Conservation (phyloP, 2,113 vertebrate species). For the Eulacestoma nigropectus region DNA sequence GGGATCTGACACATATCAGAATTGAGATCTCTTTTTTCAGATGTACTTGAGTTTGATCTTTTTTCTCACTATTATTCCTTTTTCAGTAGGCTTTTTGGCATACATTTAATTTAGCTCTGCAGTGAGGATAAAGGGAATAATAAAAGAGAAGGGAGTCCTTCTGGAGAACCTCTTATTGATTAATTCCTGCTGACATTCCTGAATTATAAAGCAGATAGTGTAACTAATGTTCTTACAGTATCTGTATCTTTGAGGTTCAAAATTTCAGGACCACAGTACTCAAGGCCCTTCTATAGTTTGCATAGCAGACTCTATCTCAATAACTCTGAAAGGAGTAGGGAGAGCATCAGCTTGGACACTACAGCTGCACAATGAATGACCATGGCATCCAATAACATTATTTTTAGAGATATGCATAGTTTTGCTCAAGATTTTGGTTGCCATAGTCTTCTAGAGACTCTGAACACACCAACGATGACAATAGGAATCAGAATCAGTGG, state of each 20-base stretch:
- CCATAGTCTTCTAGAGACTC: neutral
- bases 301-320: neutral
- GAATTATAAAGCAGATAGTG: neutral
- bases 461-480: neutral
- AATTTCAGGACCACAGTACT: neutral
- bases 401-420: neutral
- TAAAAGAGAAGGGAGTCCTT: neutral
- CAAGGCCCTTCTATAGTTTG: neutral
- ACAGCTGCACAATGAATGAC: neutral
- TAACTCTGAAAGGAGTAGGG: neutral
- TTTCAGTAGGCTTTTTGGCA: neutral
- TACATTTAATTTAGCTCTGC: neutral
- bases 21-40: neutral
- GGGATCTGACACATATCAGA: neutral
- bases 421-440: neutral
- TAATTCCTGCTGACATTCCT: neutral
- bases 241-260: neutral
- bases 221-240: neutral
- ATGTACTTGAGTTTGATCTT: neutral
- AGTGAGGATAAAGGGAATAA: neutral
- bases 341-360: neutral
- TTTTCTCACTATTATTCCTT: neutral
- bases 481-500: neutral
- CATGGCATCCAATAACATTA: accelerated
- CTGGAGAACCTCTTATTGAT: neutral